Evolutionary conservation across 2,113 vertebrate genomes (phyloP).

Genomic region (Cebidichthys violaceus): DNA sequence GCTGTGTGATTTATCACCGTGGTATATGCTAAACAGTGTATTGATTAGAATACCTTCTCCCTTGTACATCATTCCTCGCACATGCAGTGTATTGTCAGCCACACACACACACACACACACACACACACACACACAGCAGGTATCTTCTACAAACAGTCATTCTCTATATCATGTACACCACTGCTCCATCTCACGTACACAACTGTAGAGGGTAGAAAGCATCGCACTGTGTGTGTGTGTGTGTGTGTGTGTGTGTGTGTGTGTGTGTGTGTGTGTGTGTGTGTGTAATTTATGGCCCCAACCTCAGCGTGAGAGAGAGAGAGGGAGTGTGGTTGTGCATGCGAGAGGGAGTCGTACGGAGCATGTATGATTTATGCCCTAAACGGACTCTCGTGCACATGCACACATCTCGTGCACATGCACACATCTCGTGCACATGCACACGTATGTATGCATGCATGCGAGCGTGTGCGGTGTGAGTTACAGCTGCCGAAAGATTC

Average conservation of each 20-base stretch:
- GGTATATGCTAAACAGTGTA: slow-evolving; percentile 31
- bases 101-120: background rate
- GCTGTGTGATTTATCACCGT: slow-evolving; percentile 37
- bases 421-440: too few species aligned
- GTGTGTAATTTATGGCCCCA: slow-evolving; percentile 15
- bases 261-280: background rate
- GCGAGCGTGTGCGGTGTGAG: background rate
- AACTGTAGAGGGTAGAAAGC: background rate
- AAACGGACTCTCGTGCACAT: background rate
- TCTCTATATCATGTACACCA: slow-evolving; percentile 2
- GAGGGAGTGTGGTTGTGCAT: slow-evolving; percentile 11
- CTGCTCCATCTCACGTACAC: slow-evolving; percentile 1
- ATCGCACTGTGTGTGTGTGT: slow-evolving; percentile 1
- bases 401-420: slow-evolving; percentile 3
- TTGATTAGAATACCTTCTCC: slow-evolving; percentile 49
- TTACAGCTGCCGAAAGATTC: slow-evolving; percentile 3
- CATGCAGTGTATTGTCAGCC: background rate
- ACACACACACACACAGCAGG: background rate
- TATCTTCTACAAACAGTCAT: slow-evolving; percentile 2
- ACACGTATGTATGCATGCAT: slow-evolving; percentile 31
- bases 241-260: slow-evolving; percentile 15
- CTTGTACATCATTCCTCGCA: slow-evolving; percentile 17
- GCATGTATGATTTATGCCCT: slow-evolving; percentile 44
- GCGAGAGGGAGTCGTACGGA: slow-evolving; percentile 12
- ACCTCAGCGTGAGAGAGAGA: background rate